Base-by-base conservation (phyloP, 2,797 vertebrate genomes). In the Lateolabrax maculatus region DNA sequence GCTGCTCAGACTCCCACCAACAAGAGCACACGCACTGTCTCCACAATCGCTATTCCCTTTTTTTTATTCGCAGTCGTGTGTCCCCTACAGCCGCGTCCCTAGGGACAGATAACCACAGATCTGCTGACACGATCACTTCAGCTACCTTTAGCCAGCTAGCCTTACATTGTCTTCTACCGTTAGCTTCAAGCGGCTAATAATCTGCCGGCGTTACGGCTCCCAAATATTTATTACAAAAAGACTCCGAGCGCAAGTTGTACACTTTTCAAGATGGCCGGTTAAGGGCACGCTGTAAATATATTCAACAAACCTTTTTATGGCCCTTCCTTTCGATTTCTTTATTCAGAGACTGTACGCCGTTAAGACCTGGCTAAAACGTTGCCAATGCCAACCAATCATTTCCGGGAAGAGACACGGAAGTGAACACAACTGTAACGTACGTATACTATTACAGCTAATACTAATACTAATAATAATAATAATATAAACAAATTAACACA, bases 361-460 rank as follows among this genome's bases (percentile, higher is more conserved):
- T 39, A 87, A n/a, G 85, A 85, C 69, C 83, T 84, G 88, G 90
- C 93, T 93, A 92, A 93, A 92, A 93, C 94, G 95, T 94, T 95
- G 93, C 95, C 94, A 94, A 94, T 93, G 93, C 94, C 94, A 95
- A 94, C 93, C 91, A 92, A 95, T 88, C 92, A 90, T 85, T 95
- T 96, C 95, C 95, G 95, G 95, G 75, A 86, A 81, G 76, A 68
- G 61, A 90, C 80, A 55, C 90, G 93, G 93, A 94, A 94, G 91
- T 80, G 78, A 87, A 90, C n/a, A 87, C 23, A 5, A 1, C n/a
- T 41, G 18, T 15, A 15, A 2, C 2, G 2, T 10, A 19, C 1
- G 2, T n/a, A 0, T 37, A 12, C 21, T 15, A 27, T 4, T 43
- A 34, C 10, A n/a, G n/a, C 44, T 12, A n/a, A 34, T 29, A 6